Conservation (phyloP, 2,113 vertebrate genomes). For the Hymenochirus boettgeri region DNA sequence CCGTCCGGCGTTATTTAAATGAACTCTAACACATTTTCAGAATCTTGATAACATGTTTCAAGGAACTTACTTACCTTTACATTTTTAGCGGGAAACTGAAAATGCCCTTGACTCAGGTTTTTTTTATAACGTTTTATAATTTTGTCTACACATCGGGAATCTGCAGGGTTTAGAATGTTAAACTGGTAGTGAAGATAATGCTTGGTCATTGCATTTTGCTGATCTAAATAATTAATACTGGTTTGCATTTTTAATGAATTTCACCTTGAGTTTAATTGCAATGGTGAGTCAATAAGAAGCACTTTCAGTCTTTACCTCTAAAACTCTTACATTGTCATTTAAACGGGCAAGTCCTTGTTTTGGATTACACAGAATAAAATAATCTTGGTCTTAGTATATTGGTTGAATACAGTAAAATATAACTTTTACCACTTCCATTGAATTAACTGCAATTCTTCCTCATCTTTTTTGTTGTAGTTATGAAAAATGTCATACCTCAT, state of each 20-base stretch:
- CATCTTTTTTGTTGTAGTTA: too few species aligned
- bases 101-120: conserved; percentile 60
- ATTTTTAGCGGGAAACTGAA: conserved; percentile 46
- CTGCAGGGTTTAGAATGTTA: neutral
- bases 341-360: neutral
- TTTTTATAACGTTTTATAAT: conserved; percentile 37
- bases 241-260: conserved; percentile 32
- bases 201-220: conserved; percentile 9
- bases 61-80: conserved; percentile 38
- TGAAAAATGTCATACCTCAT: neutral
- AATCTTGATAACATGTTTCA: conserved; percentile 38
- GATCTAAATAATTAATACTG: conserved; percentile 31
- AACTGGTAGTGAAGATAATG: conserved; percentile 1
- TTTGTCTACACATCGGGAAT: conserved; percentile 7
- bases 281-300: conserved; percentile 5
- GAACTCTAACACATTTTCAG: too few species aligned
- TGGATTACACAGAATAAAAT: too few species aligned
- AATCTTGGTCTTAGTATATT: too few species aligned
- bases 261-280: conserved; percentile 13
- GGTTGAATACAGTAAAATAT: too few species aligned
- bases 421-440: too few species aligned
- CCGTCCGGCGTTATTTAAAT: conserved; percentile 38
- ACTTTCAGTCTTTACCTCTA: conserved; percentile 14
- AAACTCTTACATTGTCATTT: neutral
- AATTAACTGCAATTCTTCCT: too few species aligned